Evolutionary conservation across 2,113 vertebrate species (phyloP).

Genomic region (Myodes glareolus): DNA sequence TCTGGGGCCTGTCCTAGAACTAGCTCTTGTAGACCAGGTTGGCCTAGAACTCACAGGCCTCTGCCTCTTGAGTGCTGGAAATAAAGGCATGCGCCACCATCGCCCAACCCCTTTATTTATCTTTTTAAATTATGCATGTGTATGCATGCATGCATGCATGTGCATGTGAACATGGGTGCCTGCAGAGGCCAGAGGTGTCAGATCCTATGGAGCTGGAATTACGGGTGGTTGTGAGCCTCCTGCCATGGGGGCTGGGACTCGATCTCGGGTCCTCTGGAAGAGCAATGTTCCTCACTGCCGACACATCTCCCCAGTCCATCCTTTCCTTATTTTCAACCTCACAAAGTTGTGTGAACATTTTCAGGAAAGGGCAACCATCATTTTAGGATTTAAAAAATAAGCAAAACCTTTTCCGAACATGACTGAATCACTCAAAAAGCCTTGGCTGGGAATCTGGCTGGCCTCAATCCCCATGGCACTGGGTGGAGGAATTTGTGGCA

Average conservation of each 20-base stretch:
- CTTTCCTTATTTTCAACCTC: background rate
- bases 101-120: too few relatives aligned
- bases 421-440: background rate
- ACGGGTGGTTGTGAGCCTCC: background rate
- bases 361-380: background rate
- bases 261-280: background rate
- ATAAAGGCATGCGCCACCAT: too few relatives aligned
- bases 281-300: background rate
- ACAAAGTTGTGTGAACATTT: background rate
- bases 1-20: too few relatives aligned
- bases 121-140: background rate
- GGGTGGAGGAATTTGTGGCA: background rate
- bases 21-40: too few relatives aligned
- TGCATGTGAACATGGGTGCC: background rate
- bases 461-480: rapidly evolving
- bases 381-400: background rate
- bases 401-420: background rate
- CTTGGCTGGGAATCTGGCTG: background rate
- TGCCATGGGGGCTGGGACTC: background rate
- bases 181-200: background rate
- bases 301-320: background rate
- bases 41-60: too few relatives aligned
- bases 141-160: too few relatives aligned
- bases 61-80: too few relatives aligned
- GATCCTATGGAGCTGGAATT: too few relatives aligned